Base-by-base conservation (phyloP, 2,888 invertebrate species). In the Acrocyrtus sp. region DNA sequence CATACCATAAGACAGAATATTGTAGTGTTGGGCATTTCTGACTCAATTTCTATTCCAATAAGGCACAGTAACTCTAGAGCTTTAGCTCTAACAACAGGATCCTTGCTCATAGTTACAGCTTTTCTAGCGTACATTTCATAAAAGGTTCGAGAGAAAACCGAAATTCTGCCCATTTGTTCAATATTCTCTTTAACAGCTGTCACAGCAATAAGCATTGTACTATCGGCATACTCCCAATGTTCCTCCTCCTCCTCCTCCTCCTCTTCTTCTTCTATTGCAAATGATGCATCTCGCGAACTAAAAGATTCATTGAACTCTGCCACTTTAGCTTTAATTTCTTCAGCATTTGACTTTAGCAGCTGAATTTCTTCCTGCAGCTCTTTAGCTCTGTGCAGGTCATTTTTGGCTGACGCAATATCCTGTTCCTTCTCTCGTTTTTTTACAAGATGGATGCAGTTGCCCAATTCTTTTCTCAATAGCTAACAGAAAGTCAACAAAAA, bases 51-150 rank as follows among this genome's bases (percentile, higher is more conserved):
- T 3, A 65, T 15, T 4, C 51, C 57, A 1, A 72, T 19, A 8
- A 72, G 22, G n/a, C 58, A 45, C 63, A 65, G 58, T 1, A 72
- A 4, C 27, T 72, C 72, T 12, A 72, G 24, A 0, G 72, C 63
- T 4, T 57, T 1, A 10, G 51, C 29, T 47, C 72, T 41, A 6
- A 72, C 72, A 4, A 5, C 21, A 1, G 29, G 29, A 27, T 26
- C 21, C 17, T 3, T 12, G 17, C 47, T 26, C 19, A 62, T 47
- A 12, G 39, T 10, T 6, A 69, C 61, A 1, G 56, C 47, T 17
- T 54, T 56, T 10, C 47, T 27, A 1, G 27, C 63, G 24, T 72
- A 72, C 58, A 72, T 51, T n/a, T 65, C 58, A 41, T 39, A 72
- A 47, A 72, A 72, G 3, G 58, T 63, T 26, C 63, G 15, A 0